These are phyloP conservation scores for Trididemnum nubilum DNA, from an alignment of 23 tunicate genomes.

Conservation along the genomic window DNA sequence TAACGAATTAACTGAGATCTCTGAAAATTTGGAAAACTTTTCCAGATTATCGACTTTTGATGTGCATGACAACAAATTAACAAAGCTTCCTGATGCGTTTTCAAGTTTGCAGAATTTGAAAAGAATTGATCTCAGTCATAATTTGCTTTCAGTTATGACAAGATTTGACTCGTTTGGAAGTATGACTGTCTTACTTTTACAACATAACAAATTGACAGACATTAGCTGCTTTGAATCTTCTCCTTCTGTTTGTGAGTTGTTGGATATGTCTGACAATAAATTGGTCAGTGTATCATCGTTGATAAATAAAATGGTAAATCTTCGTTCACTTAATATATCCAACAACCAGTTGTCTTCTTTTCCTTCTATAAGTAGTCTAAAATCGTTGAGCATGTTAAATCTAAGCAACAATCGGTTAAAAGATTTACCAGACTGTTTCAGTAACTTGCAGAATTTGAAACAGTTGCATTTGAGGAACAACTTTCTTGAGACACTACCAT, in stretches of 20 bases:
- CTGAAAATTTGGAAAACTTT: constrained; percentile 55
- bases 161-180: constrained; percentile 18
- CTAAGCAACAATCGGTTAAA: constrained; percentile 52
- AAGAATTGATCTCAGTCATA: constrained; percentile 68
- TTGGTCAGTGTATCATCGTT: constrained; percentile 32
- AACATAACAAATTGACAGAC: constrained; percentile 50
- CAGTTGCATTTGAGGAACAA: constrained; percentile 68
- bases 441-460: constrained; percentile 24
- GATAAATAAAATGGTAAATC: constrained; percentile 13
- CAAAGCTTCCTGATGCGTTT: constrained; percentile 31
- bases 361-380: constrained; percentile 15
- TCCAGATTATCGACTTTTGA: constrained; percentile 51
- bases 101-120: constrained; percentile 39
- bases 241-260: constrained; percentile 23
- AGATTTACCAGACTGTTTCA: constrained; percentile 35
- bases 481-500: constrained; percentile 37
- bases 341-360: constrained; percentile 36
- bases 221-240: constrained; percentile 38
- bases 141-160: constrained; percentile 40
- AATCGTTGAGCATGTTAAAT: constrained; percentile 41
- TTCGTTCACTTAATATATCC: constrained; percentile 53
- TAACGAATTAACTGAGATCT: constrained; percentile 40
- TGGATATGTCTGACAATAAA: constrained; percentile 66
- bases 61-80: constrained; percentile 80
- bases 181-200: constrained; percentile 44